These are phyloP conservation scores for Helogale parvula DNA, from an alignment of 2,113 vertebrate species.

Conservation along the genomic window DNA sequence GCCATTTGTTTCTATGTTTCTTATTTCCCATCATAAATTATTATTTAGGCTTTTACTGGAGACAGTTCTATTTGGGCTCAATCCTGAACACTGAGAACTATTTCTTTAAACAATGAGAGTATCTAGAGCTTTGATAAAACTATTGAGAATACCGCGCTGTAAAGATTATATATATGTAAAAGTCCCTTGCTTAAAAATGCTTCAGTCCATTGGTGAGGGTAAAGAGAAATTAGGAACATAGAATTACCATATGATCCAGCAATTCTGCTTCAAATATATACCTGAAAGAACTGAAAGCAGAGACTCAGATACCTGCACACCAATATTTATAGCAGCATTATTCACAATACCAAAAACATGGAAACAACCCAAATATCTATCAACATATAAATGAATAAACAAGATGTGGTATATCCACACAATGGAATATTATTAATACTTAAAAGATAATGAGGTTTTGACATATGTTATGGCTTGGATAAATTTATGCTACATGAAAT, in stretches of 20 bases:
- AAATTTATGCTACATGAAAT: background rate
- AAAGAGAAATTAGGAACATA: background rate
- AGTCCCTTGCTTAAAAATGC: background rate
- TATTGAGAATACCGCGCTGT: background rate
- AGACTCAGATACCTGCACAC: background rate
- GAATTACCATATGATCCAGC: background rate
- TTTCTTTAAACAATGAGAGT: background rate
- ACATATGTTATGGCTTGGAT: background rate
- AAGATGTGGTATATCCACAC: background rate
- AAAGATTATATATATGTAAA: background rate
- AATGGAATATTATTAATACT: background rate
- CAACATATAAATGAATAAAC: background rate
- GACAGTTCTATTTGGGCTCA: background rate
- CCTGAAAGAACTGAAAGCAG: background rate
- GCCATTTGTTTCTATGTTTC: background rate
- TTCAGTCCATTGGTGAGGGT: background rate
- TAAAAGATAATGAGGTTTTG: background rate
- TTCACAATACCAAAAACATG: background rate
- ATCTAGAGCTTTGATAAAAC: background rate
- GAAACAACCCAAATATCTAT: background rate
- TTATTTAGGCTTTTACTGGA: background rate
- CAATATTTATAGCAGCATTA: background rate
- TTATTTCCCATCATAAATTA: background rate
- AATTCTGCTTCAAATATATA: background rate
- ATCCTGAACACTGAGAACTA: background rate